Percentiles rank a stretch among this genome's conserved stretches.
Evolutionary conservation across 2,113 vertebrate genomes (phyloP).

Genomic region (Pygathrix nemaeus): DNA sequence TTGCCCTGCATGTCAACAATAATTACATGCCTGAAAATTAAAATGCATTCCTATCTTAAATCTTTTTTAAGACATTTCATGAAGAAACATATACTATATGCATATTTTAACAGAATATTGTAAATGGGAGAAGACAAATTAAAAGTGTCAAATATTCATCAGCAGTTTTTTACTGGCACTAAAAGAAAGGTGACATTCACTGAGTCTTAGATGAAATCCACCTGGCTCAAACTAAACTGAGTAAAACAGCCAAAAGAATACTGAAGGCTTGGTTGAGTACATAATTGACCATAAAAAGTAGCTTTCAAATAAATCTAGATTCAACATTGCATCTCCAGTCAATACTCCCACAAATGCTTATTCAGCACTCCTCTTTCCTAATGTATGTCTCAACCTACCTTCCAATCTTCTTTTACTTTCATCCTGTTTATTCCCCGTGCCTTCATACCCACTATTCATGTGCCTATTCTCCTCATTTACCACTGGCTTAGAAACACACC

Average conservation of each 20-base stretch:
- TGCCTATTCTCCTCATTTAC: background rate
- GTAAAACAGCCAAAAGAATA: slow-evolving; percentile 57
- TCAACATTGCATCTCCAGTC: background rate
- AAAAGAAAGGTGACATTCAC: slow-evolving; percentile 56
- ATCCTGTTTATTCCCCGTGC: background rate
- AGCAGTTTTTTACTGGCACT: background rate
- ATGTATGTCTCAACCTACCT: background rate
- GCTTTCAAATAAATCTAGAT: slow-evolving; percentile 60
- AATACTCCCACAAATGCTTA: slow-evolving; percentile 8
- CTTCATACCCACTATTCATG: background rate
- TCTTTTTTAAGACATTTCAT: background rate
- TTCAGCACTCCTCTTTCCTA: background rate
- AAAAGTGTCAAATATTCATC: slow-evolving; percentile 27
- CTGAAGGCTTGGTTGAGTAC: slow-evolving; percentile 28
- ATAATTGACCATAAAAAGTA: slow-evolving; percentile 58
- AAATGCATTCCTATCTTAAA: background rate
- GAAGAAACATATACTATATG: background rate
- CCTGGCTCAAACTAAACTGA: slow-evolving; percentile 42
- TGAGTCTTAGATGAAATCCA: slow-evolving; percentile 40
- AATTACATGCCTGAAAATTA: background rate
- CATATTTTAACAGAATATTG: background rate
- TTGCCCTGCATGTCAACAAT: background rate
- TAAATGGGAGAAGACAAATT: background rate
- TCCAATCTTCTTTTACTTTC: background rate
- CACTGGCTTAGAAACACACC: background rate